Evolutionary conservation across 2,797 vertebrate species (phyloP).

Genomic region (Microcaecilia unicolor): DNA sequence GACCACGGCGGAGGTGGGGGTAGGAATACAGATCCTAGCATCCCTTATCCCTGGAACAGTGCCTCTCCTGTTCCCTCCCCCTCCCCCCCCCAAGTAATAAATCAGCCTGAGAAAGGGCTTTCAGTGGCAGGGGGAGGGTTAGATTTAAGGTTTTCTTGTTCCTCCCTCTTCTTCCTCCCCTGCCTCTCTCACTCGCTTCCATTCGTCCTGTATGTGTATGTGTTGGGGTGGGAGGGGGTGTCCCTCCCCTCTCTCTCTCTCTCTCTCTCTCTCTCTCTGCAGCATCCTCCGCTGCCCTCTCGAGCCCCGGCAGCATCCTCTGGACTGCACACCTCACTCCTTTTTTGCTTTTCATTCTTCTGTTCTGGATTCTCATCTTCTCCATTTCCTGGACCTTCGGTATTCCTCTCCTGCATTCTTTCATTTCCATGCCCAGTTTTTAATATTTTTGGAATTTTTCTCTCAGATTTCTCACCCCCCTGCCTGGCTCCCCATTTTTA

Average conservation of each 20-base stretch:
- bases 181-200: not conserved
- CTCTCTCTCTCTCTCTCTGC: slow-evolving; percentile 38
- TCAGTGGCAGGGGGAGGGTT: not conserved
- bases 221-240: no score
- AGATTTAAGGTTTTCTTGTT: no score
- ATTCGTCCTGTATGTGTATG: no score
- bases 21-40: no score
- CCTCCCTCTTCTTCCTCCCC: not conserved
- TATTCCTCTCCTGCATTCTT: no score
- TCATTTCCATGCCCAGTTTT: no score
- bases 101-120: not conserved
- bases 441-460: no score
- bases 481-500: not conserved
- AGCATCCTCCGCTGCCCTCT: slow-evolving; percentile 46
- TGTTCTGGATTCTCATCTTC: slow-evolving; percentile 14
- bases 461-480: not conserved
- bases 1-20: slow-evolving; percentile 20
- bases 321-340: slow-evolving; percentile 12
- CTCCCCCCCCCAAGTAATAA: not conserved
- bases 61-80: no score
- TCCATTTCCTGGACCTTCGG: no score
- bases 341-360: slow-evolving; percentile 18
- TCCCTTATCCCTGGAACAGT: no score
- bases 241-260: slow-evolving; percentile 1
- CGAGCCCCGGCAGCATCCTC: slow-evolving; percentile 20